Base-by-base conservation (phyloP, 2,113 vertebrate genomes). In the Antennarius striatus region DNA sequence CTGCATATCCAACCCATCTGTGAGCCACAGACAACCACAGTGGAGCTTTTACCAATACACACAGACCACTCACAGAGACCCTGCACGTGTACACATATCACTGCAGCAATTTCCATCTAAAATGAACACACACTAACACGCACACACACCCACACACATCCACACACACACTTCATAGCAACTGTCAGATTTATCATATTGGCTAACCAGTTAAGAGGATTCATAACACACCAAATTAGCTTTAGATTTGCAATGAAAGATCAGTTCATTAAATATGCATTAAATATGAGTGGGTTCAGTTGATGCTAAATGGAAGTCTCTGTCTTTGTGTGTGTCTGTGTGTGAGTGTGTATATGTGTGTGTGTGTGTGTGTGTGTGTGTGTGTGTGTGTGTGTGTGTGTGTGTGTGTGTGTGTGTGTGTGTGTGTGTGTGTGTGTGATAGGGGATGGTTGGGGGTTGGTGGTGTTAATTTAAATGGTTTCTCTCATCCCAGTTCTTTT, bases 211-310 rank as follows among this genome's bases (percentile, higher is more conserved):
- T 58, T 51, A 52, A 80, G 77, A 75, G 64, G 61, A 83, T 82
- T 77, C 73, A 80, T 82, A 85, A 78, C 69, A 76, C 75, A 77
- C 51, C 16, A 68, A 80, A 86, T 89, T 82, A 88, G 81, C 75
- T 69, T 81, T 82, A 83, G 76, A 87, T 80, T 84, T 63, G 72
- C 80, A 82, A 81, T 86, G 85, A 91, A 88, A 86, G 77, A 89
- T 87, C 83, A 89, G 86, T 83, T 87, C 76, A 90, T 91, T 86
- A 89, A 90, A 87, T 85, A 87, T 86, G 76, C 82, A 89, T 90
- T 90, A 90, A 85, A 83, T 83, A 79, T 74, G 81, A 84, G 64
- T 36, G 63, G 82, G 81, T 85, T 86, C 79, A 86, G 75, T 87
- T 84, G 79, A 88, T 84, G 73, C 82, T 83, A 84, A 88, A 90